Conservation (phyloP, 2,888 invertebrate species). For the Notocelia uddmanniana region DNA sequence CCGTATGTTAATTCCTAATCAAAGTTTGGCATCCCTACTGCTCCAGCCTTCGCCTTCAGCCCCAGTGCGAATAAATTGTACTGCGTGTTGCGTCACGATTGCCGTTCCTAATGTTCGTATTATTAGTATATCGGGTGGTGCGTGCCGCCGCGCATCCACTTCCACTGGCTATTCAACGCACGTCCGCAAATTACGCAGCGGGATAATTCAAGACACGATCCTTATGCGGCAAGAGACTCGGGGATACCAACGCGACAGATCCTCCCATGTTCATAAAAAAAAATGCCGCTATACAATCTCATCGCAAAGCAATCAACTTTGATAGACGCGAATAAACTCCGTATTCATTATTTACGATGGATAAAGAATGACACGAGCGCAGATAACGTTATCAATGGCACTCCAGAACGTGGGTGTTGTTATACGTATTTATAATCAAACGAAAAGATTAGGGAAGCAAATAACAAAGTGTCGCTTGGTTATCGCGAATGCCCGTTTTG, state of each 20-base stretch:
- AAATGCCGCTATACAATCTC: constrained; percentile 35
- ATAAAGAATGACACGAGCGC: constrained; percentile 19
- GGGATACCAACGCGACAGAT: constrained; percentile 12
- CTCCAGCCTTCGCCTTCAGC: neutral
- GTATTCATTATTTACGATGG: constrained; percentile 13
- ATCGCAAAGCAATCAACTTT: constrained; percentile 26
- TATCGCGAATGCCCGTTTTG: constrained; percentile 7
- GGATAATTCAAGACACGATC: constrained; percentile 51
- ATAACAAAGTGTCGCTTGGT: neutral
- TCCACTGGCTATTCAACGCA: constrained; percentile 47
- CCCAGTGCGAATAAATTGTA: constrained; percentile 25
- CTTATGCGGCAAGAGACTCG: constrained; percentile 36
- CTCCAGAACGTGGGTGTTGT: neutral
- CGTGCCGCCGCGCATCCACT: constrained; percentile 30
- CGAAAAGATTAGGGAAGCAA: neutral
- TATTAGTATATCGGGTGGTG: constrained; percentile 41
- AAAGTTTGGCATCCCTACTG: constrained; percentile 15
- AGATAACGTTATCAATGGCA: constrained; percentile 17
- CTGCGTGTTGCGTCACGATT: constrained; percentile 35
- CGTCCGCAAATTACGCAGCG: constrained; percentile 52
- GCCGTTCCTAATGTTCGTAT: constrained; percentile 42
- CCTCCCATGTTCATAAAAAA: constrained; percentile 30
- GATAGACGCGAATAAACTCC: constrained; percentile 22
- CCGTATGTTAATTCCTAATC: constrained; percentile 22
- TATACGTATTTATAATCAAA: neutral